Conservation (phyloP, 2,113 vertebrate genomes). For the Alouatta palliata region DNA sequence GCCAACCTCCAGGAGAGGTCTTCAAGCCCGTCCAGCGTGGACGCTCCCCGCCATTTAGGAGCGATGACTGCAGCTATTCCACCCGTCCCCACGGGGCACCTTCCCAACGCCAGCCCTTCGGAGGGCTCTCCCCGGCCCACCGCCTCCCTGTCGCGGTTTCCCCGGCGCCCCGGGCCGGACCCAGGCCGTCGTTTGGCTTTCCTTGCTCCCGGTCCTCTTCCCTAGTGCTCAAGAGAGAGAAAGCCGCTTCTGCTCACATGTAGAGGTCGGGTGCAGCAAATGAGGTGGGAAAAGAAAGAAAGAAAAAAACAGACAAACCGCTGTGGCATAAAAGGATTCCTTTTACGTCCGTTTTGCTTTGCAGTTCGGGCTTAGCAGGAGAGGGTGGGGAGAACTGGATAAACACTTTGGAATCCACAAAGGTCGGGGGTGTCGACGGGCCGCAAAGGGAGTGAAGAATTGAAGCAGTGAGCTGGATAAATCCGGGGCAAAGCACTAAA, state of each 20-base stretch:
- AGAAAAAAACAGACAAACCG: neutral
- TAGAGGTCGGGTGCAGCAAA: neutral
- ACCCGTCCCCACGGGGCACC: neutral
- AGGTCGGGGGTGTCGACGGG: neutral
- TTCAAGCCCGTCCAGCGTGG: neutral
- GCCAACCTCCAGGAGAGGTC: neutral
- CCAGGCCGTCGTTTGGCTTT: neutral
- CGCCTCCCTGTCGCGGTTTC: neutral
- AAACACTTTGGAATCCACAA: neutral
- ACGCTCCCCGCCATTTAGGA: neutral
- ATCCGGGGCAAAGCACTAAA: neutral
- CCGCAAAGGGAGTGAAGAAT: neutral
- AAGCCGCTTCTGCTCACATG: neutral
- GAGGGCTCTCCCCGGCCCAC: neutral
- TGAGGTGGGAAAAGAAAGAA: neutral
- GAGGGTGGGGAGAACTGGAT: neutral
- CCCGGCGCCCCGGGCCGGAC: neutral
- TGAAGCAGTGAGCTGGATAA: neutral
- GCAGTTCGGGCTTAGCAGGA: neutral
- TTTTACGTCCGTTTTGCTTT: constrained; percentile 11
- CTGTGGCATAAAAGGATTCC: neutral
- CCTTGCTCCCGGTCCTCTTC: accelerated
- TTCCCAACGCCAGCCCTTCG: neutral
- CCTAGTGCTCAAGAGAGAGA: neutral
- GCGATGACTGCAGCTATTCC: too few species aligned